Evolutionary conservation across 2,888 invertebrate genomes (phyloP).

Genomic region (Nomada fabriciana): DNA sequence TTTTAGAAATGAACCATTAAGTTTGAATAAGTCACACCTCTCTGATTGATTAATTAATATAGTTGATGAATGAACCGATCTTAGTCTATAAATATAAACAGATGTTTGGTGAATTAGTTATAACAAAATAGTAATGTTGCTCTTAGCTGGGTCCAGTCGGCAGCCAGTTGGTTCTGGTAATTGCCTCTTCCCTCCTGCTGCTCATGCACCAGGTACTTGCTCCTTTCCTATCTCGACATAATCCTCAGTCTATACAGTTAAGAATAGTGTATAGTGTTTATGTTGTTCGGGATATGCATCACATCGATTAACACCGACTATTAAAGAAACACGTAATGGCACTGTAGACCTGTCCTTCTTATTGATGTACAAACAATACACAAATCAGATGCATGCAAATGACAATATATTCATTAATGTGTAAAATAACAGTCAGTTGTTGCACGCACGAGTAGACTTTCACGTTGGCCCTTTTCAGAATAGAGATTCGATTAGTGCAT

Average conservation of each 20-base stretch:
- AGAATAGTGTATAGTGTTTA: slow-evolving; percentile 50
- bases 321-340: slow-evolving; percentile 41
- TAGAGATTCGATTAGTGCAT: slow-evolving; percentile 31
- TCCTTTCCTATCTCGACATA: slow-evolving; percentile 72
- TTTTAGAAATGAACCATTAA: slow-evolving; percentile 34
- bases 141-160: slow-evolving; percentile 83
- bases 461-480: neutral
- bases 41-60: slow-evolving; percentile 1
- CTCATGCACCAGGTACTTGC: slow-evolving; percentile 82
- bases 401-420: slow-evolving; percentile 25
- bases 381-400: slow-evolving; percentile 59
- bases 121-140: slow-evolving; percentile 78
- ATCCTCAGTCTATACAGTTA: slow-evolving; percentile 54
- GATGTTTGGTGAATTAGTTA: slow-evolving; percentile 64
- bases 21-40: slow-evolving; percentile 36
- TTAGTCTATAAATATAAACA: slow-evolving; percentile 51
- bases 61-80: slow-evolving; percentile 43
- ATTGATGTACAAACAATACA: slow-evolving; percentile 44
- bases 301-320: slow-evolving; percentile 23
- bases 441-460: slow-evolving; percentile 43
- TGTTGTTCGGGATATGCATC: slow-evolving; percentile 40
- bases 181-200: slow-evolving; percentile 82
- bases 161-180: slow-evolving; percentile 81
- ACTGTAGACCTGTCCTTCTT: slow-evolving; percentile 51
- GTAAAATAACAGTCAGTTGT: slow-evolving; percentile 19